These are phyloP conservation scores for Chloromyia formosa DNA, from an alignment of 2,888 invertebrate genomes.

Conservation along the genomic window DNA sequence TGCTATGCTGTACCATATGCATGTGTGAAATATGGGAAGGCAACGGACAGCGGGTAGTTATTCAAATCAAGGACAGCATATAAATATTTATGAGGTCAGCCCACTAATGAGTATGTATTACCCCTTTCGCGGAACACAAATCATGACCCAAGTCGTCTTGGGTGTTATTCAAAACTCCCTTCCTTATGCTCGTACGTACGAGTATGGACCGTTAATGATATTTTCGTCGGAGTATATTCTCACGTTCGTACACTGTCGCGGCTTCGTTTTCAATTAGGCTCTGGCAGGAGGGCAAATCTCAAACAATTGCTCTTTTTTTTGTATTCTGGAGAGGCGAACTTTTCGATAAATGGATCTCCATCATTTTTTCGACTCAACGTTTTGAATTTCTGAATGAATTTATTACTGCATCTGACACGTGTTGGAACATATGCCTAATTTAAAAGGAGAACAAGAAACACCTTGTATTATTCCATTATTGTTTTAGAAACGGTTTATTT, in stretches of 20 bases:
- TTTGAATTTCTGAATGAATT: neutral
- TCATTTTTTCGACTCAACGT: neutral
- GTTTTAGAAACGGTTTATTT: too few relatives aligned
- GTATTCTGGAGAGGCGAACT: neutral
- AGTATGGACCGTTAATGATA: neutral
- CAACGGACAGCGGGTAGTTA: neutral
- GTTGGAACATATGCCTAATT: neutral
- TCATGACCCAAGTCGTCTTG: neutral
- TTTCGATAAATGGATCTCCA: neutral
- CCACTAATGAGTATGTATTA: slow-evolving; percentile 44
- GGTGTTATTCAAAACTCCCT: slow-evolving; percentile 2
- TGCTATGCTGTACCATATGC: neutral
- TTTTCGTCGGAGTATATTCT: neutral
- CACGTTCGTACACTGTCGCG: neutral
- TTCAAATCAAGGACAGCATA: slow-evolving; percentile 42
- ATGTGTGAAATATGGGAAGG: slow-evolving; percentile 32
- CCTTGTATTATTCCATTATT: neutral
- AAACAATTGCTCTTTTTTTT: neutral
- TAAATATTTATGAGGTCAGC: slow-evolving; percentile 48
- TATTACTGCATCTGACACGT: slow-evolving; percentile 5
- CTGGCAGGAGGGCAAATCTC: neutral
- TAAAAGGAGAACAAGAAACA: neutral
- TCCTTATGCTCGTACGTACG: neutral
- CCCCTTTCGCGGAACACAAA: slow-evolving; percentile 31
- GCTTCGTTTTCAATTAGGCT: neutral